Evolutionary conservation across 2,113 vertebrate genomes (phyloP), one percentile per base, ranked within the genome.

Genomic region (Brachyhypopomus gauderio): DNA sequence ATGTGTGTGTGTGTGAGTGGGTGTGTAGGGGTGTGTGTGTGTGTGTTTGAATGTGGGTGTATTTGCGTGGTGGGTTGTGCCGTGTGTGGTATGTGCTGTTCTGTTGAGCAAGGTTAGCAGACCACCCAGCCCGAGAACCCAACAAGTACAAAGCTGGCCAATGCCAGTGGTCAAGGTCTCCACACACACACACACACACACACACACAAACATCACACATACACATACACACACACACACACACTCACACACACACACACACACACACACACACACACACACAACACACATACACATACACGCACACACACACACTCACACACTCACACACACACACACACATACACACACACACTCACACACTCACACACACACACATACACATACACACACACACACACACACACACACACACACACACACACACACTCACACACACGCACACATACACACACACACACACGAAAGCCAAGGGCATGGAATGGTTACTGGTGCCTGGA

Each of bases 111-210:
- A 80, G 84, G 81, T 72, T 85, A 84, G 75, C 27, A 74, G 93
- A 93, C 92, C 93, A 94, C 93, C 93, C 92, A 92, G 73, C 72
- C 80, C 63, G 86, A 52, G 45, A 59, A 74, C 72, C 77, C 84
- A 86, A 88, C 76, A 77, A 79, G 85, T 83, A 83, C 86, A 84
- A 84, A 86, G 85, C 79, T 81, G 80, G 79, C 84, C 85, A 62
- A 87, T 89, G 85, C 80, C 87, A 86, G 82, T 80, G 87, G 90
- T 92, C 92, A 92, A 92, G 92, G 92, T 89, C 89, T 82, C 56
- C 80, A 86, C 70, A 81, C 88, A 84, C 76, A 71, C 75, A 30
- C 30, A 30, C 2, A 30, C 30, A 75, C 82, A 83, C 66, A 82
- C 87, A 84, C 81, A 81, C 30, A 72, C 73, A 75, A 87, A 86